Evolutionary conservation across 1,140 invertebrate genomes (phyloP).

Genomic region (Brachionus angularis): DNA sequence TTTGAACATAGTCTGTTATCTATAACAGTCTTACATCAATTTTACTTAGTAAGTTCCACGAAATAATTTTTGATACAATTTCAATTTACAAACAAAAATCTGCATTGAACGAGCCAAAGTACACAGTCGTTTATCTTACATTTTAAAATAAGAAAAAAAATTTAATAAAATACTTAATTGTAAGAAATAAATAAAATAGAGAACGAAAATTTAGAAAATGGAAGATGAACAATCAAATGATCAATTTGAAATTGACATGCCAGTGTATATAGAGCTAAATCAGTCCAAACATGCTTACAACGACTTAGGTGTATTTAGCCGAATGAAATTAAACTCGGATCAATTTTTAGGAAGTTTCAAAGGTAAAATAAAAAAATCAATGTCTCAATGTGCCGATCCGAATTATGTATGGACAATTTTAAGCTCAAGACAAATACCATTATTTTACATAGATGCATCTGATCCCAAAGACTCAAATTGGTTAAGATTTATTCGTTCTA

Average conservation of each 20-base stretch:
- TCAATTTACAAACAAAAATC: too few relatives aligned
- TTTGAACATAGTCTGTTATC: too few relatives aligned
- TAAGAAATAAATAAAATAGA: too few relatives aligned
- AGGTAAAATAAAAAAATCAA: conserved; percentile 16
- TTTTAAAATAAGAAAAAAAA: too few relatives aligned
- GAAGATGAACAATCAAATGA: not conserved
- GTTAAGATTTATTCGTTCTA: conserved; percentile 46
- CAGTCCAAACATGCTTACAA: not conserved
- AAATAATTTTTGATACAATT: too few relatives aligned
- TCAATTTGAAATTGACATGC: not conserved
- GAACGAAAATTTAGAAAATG: too few relatives aligned
- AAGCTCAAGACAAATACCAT: conserved; percentile 10
- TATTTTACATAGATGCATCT: conserved; percentile 47
- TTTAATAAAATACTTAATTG: too few relatives aligned
- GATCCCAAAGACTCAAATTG: conserved; percentile 45
- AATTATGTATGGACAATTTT: conserved; percentile 42
- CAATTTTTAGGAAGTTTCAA: conserved; percentile 36
- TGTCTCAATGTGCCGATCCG: conserved; percentile 13
- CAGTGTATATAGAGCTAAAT: conserved; percentile 29
- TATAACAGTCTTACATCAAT: too few relatives aligned
- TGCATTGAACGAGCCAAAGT: too few relatives aligned
- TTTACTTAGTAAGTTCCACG: too few relatives aligned
- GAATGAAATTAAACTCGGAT: not conserved
- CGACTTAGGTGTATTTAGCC: conserved; percentile 16
- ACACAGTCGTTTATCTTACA: too few relatives aligned